Conservation (phyloP, 2,113 vertebrate species). For the Notothenia coriiceps region DNA sequence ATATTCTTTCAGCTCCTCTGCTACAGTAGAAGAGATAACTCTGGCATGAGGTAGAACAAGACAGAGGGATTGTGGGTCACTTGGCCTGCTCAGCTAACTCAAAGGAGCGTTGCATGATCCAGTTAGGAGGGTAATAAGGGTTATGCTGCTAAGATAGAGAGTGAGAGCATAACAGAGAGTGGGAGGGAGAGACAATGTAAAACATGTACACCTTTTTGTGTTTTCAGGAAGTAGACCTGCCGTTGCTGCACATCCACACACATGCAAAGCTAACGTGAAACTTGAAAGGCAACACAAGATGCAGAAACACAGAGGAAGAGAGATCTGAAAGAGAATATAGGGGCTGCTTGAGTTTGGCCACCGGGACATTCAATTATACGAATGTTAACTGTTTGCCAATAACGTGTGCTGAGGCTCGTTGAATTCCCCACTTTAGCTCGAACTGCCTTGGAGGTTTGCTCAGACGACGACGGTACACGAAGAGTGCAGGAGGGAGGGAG, state of each 20-base stretch:
- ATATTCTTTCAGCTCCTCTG: conserved; percentile 61
- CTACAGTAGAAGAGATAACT: conserved; percentile 48
- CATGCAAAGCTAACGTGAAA: conserved; percentile 28
- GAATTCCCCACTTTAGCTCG: conserved; percentile 49
- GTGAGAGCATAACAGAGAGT: conserved; percentile 37
- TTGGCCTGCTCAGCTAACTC: conserved; percentile 41
- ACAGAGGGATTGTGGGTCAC: conserved; percentile 66
- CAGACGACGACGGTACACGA: conserved; percentile 12
- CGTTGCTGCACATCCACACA: conserved; percentile 49
- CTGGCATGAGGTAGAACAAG: conserved; percentile 42
- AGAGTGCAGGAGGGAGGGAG: conserved; percentile 3
- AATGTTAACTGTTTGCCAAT: conserved; percentile 65
- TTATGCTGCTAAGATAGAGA: conserved; percentile 52
- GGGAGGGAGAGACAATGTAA: conserved; percentile 36
- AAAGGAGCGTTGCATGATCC: conserved; percentile 60
- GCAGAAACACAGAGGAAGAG: conserved; percentile 25
- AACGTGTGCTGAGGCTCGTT: conserved; percentile 59
- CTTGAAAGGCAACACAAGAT: conserved; percentile 47
- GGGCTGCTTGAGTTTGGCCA: conserved; percentile 58
- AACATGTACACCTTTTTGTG: conserved; percentile 33
- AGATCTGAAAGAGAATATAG: conserved; percentile 18
- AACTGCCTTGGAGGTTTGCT: conserved; percentile 57
- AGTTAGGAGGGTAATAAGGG: conserved; percentile 74
- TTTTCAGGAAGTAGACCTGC: conserved; percentile 19
- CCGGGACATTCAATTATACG: conserved; percentile 70